Base-by-base conservation (phyloP, 2,113 vertebrate genomes). In the Eptesicus fuscus region DNA sequence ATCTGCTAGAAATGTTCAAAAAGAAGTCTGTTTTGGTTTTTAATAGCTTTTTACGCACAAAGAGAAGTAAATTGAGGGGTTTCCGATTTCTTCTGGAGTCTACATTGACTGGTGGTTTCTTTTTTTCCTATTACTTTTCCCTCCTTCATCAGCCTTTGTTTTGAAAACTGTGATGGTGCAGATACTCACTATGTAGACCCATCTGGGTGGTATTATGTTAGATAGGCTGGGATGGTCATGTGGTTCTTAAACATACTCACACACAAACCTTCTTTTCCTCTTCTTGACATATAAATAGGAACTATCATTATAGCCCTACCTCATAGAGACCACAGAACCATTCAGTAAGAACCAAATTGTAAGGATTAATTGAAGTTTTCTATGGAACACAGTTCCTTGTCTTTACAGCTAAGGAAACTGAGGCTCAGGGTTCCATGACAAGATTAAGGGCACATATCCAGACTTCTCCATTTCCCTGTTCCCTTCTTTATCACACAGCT, bases 61-160 rank as follows among this genome's bases (percentile, higher is more conserved):
- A 96, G 49, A 94, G 40, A 84, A 90, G 87, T 74, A 91, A 94
- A 94, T 94, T 73, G 91, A 96, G 44, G 91, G 96, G 96, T 94
- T 96, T 97, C 95, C 61, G 5, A 76, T 96, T 95, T 96, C 97
- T 96, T 94, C 59, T 94, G 91, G 63, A 85, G 82, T 89, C 73
- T 77, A 40, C 23, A 20, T 79, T 61, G 78, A 83, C 30, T 53
- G 85, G 49, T 78, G 82, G 35, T 59, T 92, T 88, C 92, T 78
- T 94, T 79, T 95, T 69, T 86, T 63, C 42, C 56, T 77, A 23
- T 49, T 89, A 79, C 42, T 56, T 37, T 65, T 37, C 9, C 40
- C 49, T 8, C 6, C 74, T 70, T 70, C 20, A 16, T 9, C 49
- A 93, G 69, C 5, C 86, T 97, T 94, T 92, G 59, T 93, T 96